Percentiles rank a stretch among this genome's conserved stretches.
These are phyloP conservation scores for Origma solitaria DNA, from an alignment of 2,113 vertebrate genomes.

Conservation along the genomic window DNA sequence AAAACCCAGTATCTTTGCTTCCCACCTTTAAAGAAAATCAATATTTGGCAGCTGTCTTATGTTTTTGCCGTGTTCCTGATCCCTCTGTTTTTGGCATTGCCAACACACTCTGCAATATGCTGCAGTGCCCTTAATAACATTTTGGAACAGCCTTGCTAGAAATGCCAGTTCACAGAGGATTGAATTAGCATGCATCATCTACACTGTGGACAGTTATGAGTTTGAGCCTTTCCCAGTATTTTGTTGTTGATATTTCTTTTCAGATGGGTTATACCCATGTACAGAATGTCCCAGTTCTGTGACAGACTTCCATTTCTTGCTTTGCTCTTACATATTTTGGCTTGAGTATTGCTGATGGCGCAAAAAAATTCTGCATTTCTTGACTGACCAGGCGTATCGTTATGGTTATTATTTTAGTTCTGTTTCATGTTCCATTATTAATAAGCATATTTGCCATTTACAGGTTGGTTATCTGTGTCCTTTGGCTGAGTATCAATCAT, in stretches of 20 bases:
- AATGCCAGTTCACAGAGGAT: constrained; percentile 3
- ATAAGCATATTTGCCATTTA: background rate
- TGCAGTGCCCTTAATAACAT: constrained; percentile 55
- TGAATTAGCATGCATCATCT: constrained; percentile 43
- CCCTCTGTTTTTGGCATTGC: constrained; percentile 44
- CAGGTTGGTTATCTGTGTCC: background rate
- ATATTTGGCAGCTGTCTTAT: constrained; percentile 13
- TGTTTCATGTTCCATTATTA: background rate
- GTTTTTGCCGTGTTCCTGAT: background rate
- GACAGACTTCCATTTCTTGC: background rate
- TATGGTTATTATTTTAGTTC: constrained; percentile 19
- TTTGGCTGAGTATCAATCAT: background rate
- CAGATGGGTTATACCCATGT: background rate
- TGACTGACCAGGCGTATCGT: background rate
- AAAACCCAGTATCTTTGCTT: background rate
- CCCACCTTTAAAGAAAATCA: constrained; percentile 39
- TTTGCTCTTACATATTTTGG: background rate
- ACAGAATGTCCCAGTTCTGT: background rate
- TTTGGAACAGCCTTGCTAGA: constrained; percentile 41
- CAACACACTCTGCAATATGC: constrained; percentile 55
- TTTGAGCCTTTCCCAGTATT: background rate
- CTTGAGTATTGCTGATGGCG: background rate
- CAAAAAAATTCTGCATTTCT: background rate
- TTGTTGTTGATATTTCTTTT: background rate
- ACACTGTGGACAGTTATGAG: background rate